phyloP scores from a whole-genome alignment of 2,113 vertebrate genomes.

The Lepidothrix coronata region DNA sequence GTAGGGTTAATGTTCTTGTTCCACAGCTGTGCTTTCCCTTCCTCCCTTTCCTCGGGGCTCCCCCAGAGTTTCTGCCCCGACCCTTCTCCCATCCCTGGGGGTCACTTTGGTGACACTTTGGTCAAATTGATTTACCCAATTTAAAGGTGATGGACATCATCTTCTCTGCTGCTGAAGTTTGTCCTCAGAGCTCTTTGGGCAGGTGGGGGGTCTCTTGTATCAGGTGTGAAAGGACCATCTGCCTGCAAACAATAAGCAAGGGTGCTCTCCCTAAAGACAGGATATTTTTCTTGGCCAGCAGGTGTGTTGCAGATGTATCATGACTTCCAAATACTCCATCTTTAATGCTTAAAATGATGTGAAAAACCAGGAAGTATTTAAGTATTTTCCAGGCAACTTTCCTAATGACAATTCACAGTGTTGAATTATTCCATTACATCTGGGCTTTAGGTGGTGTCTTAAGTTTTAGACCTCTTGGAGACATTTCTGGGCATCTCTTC shows the following conservation, averaged over 20 bases:
- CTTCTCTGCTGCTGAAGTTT: background rate
- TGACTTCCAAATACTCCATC: background rate
- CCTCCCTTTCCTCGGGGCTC: background rate
- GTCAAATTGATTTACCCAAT: background rate
- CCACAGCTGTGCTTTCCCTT: background rate
- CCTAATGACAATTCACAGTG: background rate
- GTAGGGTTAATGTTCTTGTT: background rate
- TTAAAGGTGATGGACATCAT: no score
- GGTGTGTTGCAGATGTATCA: background rate
- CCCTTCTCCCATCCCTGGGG: background rate
- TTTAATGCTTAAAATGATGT: fast-evolving
- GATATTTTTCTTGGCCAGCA: background rate
- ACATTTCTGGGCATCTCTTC: background rate
- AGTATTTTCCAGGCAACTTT: background rate
- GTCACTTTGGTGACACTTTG: background rate
- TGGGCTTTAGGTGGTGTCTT: background rate
- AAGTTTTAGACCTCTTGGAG: background rate
- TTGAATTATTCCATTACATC: background rate
- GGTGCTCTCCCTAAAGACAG: background rate
- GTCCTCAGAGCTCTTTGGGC: background rate
- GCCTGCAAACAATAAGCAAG: no score
- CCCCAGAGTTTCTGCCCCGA: background rate
- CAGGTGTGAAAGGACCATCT: background rate
- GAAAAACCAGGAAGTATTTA: background rate
- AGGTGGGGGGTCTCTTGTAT: no score